A percentile compares a stretch with the other conserved stretches of the same genome.
Evolutionary conservation across 2,797 vertebrate species (phyloP).

Genomic region (Syndactyla subalaris): DNA sequence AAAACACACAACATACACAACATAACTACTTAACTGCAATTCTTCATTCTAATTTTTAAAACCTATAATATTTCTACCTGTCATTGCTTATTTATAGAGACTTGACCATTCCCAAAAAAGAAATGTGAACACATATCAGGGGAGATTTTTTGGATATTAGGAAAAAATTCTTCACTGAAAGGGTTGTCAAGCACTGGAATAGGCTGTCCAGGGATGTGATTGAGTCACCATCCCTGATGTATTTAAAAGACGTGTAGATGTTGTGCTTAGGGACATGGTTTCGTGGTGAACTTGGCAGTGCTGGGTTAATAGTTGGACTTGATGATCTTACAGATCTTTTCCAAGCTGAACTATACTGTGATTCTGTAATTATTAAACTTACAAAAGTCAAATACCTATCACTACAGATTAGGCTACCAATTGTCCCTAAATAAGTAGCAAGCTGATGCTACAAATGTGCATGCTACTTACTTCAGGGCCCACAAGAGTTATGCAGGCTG

Average conservation of each 20-base stretch:
- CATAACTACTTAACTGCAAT: background rate
- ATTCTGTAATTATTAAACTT: background rate
- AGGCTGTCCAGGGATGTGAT: background rate
- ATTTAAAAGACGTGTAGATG: background rate
- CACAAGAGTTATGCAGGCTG: background rate
- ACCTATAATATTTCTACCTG: background rate
- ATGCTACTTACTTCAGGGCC: background rate
- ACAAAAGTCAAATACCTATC: background rate
- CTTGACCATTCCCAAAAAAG: background rate
- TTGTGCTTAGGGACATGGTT: background rate
- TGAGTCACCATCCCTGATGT: background rate
- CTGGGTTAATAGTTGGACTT: background rate
- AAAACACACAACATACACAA: background rate
- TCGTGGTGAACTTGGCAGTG: background rate
- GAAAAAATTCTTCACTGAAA: background rate
- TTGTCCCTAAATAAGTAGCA: accelerated
- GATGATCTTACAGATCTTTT: background rate
- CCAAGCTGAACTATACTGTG: background rate
- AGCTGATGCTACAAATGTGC: background rate
- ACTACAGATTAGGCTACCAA: background rate
- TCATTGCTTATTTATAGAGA: background rate
- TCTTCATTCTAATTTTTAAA: background rate
- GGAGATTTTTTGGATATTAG: background rate
- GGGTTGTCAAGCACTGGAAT: background rate
- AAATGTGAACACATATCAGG: background rate